Evolutionary conservation across 35 echinoderm and acorn worm genomes (phyloP), one percentile per base, ranked within the genome.

Genomic region (Apostichopus parvimensis): DNA sequence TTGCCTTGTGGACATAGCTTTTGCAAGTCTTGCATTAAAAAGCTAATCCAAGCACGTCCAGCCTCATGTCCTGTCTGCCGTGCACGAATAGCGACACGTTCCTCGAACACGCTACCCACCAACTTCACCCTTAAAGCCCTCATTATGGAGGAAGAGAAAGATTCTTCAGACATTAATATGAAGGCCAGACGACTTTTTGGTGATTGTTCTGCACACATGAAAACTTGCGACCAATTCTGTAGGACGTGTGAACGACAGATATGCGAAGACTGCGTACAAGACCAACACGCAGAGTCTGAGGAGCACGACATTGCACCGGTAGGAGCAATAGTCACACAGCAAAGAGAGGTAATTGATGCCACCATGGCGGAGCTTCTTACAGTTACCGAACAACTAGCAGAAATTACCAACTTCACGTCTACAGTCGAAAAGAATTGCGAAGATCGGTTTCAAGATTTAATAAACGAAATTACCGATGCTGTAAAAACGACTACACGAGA

Each of bases 1-100:
- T 12, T 80, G 11, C 78, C 28, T 5, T 80, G 78, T 54, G 78
- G 78, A 28, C 78, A 80, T 80, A 80, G 78, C 25, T 80, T 80
- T 54, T 80, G 78, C 54, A 28, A 80, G 55, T 26, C 78, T 55
- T 80, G 78, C 23, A 9, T 54, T 53, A 10, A 54, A 15, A 34
- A 11, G 54, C 12, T 80, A 1, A 15, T 80, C 0, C 18, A 80
- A 17, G 25, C 78, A 28, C 0, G 4, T 28, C 52, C 23, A 13
- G 28, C 54, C 28, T 24, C 25, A 6, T 80, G 78, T 53, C 78
- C 78, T 2, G 23, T 80, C 52, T 80, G 78, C 12, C 28, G 78
- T 53, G 26, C 28, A 28, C 15, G 0, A 53, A 14, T 80, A 24
- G 8, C 15, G 25, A 26, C 26, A 53, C 5, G 3, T 77, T 77